Percentiles rank a stretch among this genome's conserved stretches.
These are phyloP conservation scores for Philhelius pedissequus DNA, from an alignment of 2,888 invertebrate genomes.

Conservation along the genomic window DNA sequence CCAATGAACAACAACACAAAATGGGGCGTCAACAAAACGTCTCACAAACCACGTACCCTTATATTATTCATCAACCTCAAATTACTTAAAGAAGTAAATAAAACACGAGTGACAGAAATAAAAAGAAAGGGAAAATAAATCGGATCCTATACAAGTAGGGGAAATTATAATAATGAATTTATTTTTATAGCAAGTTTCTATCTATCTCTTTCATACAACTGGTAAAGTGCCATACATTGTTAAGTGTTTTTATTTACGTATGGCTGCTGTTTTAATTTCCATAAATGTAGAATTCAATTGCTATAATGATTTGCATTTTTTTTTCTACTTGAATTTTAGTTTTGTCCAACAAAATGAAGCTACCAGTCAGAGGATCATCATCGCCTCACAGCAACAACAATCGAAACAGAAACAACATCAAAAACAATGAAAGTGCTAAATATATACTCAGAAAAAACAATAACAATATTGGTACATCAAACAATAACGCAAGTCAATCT, in stretches of 20 bases:
- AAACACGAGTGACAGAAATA: background rate
- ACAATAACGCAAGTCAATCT: conserved; percentile 11
- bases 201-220: background rate
- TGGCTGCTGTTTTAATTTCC: too few species aligned
- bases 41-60: background rate
- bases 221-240: background rate
- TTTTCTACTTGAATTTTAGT: conserved; percentile 53
- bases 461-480: conserved; percentile 5
- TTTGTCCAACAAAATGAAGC: conserved; percentile 51
- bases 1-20: conserved; percentile 2
- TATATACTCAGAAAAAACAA: background rate
- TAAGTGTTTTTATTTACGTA: background rate
- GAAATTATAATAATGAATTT: conserved; percentile 7
- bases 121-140: background rate
- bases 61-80: background rate
- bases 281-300: conserved; percentile 27
- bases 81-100: background rate
- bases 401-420: conserved; percentile 3
- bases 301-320: conserved; percentile 41
- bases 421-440: background rate
- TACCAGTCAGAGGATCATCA: conserved; percentile 50
- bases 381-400: conserved; percentile 44
- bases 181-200: conserved; percentile 30
- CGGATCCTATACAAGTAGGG: conserved; percentile 6
- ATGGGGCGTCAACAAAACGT: conserved; percentile 29